These are phyloP conservation scores for Kryptolebias marmoratus DNA, from an alignment of 2,113 vertebrate genomes.

Conservation along the genomic window DNA sequence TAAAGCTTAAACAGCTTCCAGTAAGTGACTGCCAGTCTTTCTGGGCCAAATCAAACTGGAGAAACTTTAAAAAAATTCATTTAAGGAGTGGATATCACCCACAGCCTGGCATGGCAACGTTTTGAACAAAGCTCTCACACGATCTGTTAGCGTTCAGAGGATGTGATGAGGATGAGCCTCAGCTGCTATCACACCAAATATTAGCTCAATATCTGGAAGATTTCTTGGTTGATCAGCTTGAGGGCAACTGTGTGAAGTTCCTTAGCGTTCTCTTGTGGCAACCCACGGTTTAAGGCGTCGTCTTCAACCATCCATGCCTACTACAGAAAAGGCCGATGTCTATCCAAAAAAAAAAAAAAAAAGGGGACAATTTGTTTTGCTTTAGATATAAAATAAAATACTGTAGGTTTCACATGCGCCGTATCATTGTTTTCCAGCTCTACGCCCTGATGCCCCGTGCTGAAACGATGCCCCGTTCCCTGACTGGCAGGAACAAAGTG, in stretches of 20 bases:
- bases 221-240: no score
- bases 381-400: neutral
- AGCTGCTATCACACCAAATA: no score
- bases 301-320: no score
- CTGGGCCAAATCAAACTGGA: conserved; percentile 58
- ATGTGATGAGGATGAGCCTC: no score
- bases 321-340: no score
- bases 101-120: no score
- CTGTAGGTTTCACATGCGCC: neutral
- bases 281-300: no score
- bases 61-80: conserved; percentile 24
- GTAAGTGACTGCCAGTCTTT: conserved; percentile 41
- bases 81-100: no score
- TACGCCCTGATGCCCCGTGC: conserved; percentile 32
- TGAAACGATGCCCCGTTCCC: conserved; percentile 27
- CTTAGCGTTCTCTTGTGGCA: no score
- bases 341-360: neutral
- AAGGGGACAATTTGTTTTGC: neutral
- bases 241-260: no score
- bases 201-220: no score
- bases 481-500: conserved; percentile 31
- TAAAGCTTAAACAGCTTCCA: conserved; percentile 38
- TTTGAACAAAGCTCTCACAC: no score
- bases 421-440: conserved; percentile 64
- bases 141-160: conserved; percentile 11